Conservation (phyloP, 2,797 vertebrate species). For the Alfaro cultratus region DNA sequence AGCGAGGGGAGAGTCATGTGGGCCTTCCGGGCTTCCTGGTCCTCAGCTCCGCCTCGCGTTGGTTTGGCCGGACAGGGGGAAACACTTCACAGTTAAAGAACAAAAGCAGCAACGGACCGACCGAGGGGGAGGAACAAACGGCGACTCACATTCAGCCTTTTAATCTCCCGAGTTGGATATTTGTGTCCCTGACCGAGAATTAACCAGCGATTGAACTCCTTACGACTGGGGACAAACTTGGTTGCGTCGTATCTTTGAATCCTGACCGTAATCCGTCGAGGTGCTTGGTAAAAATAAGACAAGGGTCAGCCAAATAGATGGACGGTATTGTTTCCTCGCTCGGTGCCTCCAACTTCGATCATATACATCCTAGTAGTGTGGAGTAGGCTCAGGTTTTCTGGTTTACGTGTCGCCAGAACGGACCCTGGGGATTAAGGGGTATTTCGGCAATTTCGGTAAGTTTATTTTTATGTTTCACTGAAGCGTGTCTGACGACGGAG, state of each 20-base stretch:
- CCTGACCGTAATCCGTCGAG: slow-evolving; percentile 71
- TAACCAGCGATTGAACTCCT: slow-evolving; percentile 54
- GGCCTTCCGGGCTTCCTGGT: slow-evolving; percentile 83
- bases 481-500: slow-evolving; percentile 74
- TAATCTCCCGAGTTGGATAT: slow-evolving; percentile 33
- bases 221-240: slow-evolving; percentile 69
- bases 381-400: slow-evolving; percentile 12
- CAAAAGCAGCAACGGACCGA: slow-evolving; percentile 81
- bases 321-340: slow-evolving; percentile 73
- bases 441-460: slow-evolving; percentile 70
- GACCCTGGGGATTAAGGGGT: slow-evolving; percentile 29
- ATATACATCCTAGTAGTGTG: slow-evolving; percentile 28
- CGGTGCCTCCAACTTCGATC: slow-evolving; percentile 65
- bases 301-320: slow-evolving; percentile 72
- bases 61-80: slow-evolving; percentile 82
- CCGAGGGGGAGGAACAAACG: slow-evolving; percentile 54
- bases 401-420: slow-evolving; percentile 1
- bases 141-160: slow-evolving; percentile 35
- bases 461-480: slow-evolving; percentile 78
- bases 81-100: slow-evolving; percentile 83
- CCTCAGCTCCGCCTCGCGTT: slow-evolving; percentile 82
- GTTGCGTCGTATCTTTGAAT: slow-evolving; percentile 67
- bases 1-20: slow-evolving; percentile 69
- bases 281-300: slow-evolving; percentile 74
- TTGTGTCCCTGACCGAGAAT: slow-evolving; percentile 13